These are phyloP conservation scores for Nemurella pictetii DNA, from an alignment of 2,888 invertebrate species.

Conservation along the genomic window DNA sequence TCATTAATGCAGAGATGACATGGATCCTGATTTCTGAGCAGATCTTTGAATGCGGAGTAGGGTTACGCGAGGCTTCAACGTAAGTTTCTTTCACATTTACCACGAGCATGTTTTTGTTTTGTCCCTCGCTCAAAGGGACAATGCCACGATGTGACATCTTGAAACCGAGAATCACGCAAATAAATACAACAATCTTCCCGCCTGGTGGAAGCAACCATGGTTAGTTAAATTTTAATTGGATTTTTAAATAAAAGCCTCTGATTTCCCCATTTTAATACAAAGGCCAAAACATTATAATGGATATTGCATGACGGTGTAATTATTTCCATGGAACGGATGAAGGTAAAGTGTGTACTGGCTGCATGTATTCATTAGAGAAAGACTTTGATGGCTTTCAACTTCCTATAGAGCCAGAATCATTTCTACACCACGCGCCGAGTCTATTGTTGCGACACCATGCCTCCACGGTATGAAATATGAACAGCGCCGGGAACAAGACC, in stretches of 20 bases:
- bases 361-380: conserved; percentile 11
- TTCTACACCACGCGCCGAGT: not conserved
- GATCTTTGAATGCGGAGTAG: not conserved
- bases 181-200: not conserved
- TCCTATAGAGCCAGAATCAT: not conserved
- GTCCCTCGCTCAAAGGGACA: not conserved
- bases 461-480: not conserved
- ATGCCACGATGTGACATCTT: not conserved
- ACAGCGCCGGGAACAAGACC: not conserved
- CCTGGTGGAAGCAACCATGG: not conserved
- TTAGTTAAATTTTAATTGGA: not conserved
- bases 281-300: not conserved
- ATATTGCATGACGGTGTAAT: not conserved
- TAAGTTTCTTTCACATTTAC: not conserved
- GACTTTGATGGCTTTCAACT: conserved; percentile 12
- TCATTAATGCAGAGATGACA: not conserved
- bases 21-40: not conserved
- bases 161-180: not conserved
- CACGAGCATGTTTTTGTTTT: not conserved
- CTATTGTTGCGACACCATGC: not conserved
- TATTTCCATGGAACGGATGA: not conserved
- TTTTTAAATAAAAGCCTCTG: not conserved
- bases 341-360: not conserved
- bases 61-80: not conserved
- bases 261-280: not conserved